phyloP scores from a whole-genome alignment of 2,113 vertebrate species.

The Sylvia atricapilla region DNA sequence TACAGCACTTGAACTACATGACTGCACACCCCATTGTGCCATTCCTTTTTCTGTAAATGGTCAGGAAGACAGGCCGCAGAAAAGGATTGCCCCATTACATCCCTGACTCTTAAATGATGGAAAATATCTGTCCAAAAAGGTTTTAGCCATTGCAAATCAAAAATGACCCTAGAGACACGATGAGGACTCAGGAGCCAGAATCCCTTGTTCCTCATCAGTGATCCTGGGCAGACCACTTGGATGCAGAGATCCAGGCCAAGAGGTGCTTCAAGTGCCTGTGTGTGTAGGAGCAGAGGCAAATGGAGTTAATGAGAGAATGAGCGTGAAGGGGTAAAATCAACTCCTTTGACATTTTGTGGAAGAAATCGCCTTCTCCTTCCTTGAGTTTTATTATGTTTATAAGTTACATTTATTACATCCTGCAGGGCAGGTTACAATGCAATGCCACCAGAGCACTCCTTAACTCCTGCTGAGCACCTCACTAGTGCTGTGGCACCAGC shows the following conservation, averaged over 20 bases:
- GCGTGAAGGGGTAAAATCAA: background rate
- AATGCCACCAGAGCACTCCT: background rate
- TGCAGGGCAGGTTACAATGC: background rate
- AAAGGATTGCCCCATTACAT: background rate
- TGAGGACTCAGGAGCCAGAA: background rate
- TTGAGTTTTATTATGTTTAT: background rate
- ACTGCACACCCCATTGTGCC: background rate
- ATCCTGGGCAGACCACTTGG: background rate
- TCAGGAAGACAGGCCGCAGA: background rate
- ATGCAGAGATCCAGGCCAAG: background rate
- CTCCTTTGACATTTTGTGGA: background rate
- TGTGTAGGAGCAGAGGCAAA: background rate
- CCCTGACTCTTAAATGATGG: background rate
- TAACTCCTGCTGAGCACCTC: background rate
- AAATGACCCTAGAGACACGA: background rate
- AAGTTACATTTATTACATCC: background rate
- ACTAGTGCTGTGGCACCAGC: background rate
- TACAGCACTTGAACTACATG: accelerated
- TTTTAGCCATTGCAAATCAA: background rate
- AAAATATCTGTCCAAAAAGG: background rate
- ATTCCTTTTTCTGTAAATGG: background rate
- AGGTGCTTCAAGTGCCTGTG: background rate
- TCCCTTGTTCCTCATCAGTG: background rate
- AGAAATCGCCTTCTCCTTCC: background rate
- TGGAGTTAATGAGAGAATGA: background rate